Conservation (phyloP, 2,888 invertebrate species). For the Sacculina carcini region DNA sequence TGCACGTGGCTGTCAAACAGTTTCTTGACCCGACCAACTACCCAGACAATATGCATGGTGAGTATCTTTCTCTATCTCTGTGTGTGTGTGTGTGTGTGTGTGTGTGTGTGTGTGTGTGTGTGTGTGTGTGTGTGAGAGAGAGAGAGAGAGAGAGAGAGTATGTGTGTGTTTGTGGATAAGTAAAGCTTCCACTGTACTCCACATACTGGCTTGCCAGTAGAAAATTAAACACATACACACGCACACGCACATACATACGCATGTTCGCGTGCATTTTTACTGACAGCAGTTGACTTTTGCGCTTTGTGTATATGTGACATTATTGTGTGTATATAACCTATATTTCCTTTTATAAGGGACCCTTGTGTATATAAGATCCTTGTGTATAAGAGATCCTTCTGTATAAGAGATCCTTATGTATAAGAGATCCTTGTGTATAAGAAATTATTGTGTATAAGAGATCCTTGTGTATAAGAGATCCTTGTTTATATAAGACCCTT, state of each 20-base stretch:
- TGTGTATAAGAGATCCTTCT: too few relatives aligned
- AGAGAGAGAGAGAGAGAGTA: background rate
- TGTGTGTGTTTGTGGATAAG: too few relatives aligned
- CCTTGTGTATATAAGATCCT: background rate
- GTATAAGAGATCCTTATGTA: too few relatives aligned
- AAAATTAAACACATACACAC: slow-evolving; percentile 3
- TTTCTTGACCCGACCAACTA: slow-evolving; percentile 1
- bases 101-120: background rate
- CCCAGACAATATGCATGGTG: background rate
- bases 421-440: too few relatives aligned
- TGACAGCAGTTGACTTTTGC: background rate
- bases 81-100: background rate
- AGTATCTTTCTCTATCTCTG: background rate
- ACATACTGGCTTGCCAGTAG: too few relatives aligned
- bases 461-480: too few relatives aligned
- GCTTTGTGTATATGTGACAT: background rate
- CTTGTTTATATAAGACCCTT: too few relatives aligned
- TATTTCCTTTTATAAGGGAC: background rate
- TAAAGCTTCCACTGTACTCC: too few relatives aligned
- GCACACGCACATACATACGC: background rate
- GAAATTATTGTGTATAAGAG: too few relatives aligned
- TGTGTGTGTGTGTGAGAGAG: background rate
- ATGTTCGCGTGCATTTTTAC: background rate
- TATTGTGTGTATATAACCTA: background rate
- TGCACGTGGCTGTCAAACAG: background rate